Evolutionary conservation across 92 coral and sea anemone species (phyloP), one percentile per base, ranked within the genome.

Genomic region (Epizoanthus ramosus): DNA sequence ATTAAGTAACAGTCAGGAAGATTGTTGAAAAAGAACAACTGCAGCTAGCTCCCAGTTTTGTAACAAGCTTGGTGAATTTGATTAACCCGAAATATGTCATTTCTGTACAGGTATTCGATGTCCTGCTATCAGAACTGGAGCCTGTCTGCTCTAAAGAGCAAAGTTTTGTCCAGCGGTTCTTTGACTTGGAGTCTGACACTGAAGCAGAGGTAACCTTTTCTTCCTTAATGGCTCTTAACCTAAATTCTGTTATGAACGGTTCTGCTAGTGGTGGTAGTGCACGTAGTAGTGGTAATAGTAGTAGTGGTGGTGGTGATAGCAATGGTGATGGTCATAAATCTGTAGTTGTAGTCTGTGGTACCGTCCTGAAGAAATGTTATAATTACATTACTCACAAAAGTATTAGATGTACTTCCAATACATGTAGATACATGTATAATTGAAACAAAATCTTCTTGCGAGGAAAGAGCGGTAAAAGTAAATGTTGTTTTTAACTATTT

Each of bases 141-240:
- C 99, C 99, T 31, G 99, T 95, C 16, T 97, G 99, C 60, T 91
- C 98, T 0, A 92, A 98, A 53, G 99, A 97, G 74, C 98, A 97
- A 79, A 90, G 93, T 79, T 97, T 97, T 68, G 95, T 97, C 28
- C 97, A 97, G 80, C 95, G 88, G 73, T 97, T 97, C 79, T 97
- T 97, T 68, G 97, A 97, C 86, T 83, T 97, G 85, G 83, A 90
- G n/a, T 83, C 91, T 70, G 97, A 94, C 45, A 98, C 92, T 25
- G 99, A 97, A 77, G 97, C 94, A 73, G 47, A 90, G 41, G 6
- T 57, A 7, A n/a, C 6, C 39, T 21, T 10, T 13, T 21, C 22
- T 16, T 63, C 35, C 69, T 67, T 9, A 21, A 31, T 82, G 19
- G 12, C 18, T 57, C 25, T 6, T 54, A 23, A 53, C 22, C 41